Percentiles rank a stretch among this genome's conserved stretches.
Evolutionary conservation across 2,797 vertebrate species (phyloP).

Genomic region (Danio aesculapii): DNA sequence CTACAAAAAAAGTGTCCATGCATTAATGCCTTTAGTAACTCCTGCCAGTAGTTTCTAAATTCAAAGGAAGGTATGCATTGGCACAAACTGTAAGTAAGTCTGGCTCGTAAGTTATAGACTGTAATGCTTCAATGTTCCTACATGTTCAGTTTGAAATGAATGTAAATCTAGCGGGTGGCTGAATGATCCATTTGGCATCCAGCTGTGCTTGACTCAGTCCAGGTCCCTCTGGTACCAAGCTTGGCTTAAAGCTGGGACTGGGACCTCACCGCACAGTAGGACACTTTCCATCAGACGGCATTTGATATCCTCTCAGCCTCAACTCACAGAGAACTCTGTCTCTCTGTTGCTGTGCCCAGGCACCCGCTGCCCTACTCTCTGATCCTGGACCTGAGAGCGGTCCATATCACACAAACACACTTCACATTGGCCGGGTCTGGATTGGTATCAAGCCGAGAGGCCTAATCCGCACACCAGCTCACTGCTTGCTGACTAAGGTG

Average conservation of each 20-base stretch:
- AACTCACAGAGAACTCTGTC: constrained; percentile 15
- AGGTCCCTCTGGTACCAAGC: constrained; percentile 28
- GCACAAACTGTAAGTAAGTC: too few relatives aligned
- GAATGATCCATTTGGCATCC: constrained; percentile 35
- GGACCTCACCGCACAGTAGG: constrained; percentile 28
- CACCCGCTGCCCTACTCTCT: constrained; percentile 2
- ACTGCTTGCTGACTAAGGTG: constrained; percentile 31
- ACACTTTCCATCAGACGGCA: constrained; percentile 7
- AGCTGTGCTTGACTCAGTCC: constrained; percentile 15
- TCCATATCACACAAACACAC: constrained; percentile 2
- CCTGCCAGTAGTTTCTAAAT: too few relatives aligned
- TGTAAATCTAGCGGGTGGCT: constrained; percentile 22
- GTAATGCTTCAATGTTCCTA: background rate
- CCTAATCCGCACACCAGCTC: constrained; percentile 17
- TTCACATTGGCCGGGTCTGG: constrained; percentile 2
- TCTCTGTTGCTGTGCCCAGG: constrained; percentile 17
- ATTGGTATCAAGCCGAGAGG: constrained; percentile 27
- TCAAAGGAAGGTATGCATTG: too few relatives aligned
- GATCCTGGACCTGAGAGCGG: constrained; percentile 4
- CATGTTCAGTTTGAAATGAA: constrained; percentile 15
- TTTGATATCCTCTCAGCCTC: constrained; percentile 19
- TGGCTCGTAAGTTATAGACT: constrained; percentile 1
- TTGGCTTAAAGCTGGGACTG: constrained; percentile 34
- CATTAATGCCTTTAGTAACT: too few relatives aligned
- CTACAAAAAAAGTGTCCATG: too few relatives aligned